phyloP scores from a whole-genome alignment of 2,888 invertebrate species.

The Torymus tubicola region DNA sequence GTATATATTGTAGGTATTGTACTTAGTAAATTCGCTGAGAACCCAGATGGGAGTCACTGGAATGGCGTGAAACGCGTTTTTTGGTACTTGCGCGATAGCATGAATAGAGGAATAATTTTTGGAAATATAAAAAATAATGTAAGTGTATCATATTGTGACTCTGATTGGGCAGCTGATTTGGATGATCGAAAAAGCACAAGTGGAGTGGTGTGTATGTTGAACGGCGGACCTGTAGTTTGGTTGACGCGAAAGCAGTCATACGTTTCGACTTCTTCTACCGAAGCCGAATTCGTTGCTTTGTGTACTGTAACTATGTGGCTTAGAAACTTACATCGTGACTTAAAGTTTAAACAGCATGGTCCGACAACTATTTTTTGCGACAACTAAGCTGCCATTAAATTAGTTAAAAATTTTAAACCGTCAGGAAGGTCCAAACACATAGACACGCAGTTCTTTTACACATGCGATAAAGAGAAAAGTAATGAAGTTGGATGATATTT shows the following conservation, averaged over 20 bases:
- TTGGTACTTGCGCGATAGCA: not conserved
- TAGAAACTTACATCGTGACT: not conserved
- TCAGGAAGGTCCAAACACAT: not conserved
- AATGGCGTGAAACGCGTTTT: slow-evolving; percentile 17
- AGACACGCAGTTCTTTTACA: not conserved
- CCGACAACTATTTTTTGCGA: slow-evolving; percentile 18
- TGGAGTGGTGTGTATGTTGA: slow-evolving; percentile 1
- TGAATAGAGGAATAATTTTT: not conserved
- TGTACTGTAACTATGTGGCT: slow-evolving; percentile 15
- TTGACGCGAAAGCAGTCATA: slow-evolving; percentile 6
- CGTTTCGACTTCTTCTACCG: not conserved
- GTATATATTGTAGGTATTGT: slow-evolving; percentile 30
- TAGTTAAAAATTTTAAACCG: not conserved
- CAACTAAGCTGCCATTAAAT: slow-evolving; percentile 1
- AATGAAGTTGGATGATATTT: not conserved
- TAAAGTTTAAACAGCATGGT: not conserved
- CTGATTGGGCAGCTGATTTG: slow-evolving; percentile 31
- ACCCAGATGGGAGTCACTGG: slow-evolving; percentile 23
- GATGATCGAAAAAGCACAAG: slow-evolving; percentile 1
- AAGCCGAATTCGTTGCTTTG: slow-evolving; percentile 16
- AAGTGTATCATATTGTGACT: slow-evolving; percentile 11
- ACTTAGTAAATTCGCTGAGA: slow-evolving; percentile 26
- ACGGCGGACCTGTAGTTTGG: slow-evolving; percentile 14
- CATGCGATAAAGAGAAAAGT: not conserved
- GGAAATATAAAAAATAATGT: not conserved